Percentiles rank a stretch among this genome's conserved stretches.
phyloP scores from a whole-genome alignment of 1,140 invertebrate genomes.

The Cydia pomonella region DNA sequence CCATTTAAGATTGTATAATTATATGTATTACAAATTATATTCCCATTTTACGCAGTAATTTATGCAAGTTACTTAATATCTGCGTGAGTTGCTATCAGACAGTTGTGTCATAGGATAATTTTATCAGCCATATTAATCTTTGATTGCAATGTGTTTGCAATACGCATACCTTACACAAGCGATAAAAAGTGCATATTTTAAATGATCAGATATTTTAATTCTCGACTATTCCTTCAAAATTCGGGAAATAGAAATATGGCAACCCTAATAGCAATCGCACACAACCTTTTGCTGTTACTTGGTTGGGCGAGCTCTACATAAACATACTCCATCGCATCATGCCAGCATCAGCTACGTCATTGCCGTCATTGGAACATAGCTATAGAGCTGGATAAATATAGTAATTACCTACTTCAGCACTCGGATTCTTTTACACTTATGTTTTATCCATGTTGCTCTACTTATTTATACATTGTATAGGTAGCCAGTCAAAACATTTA shows the following conservation, averaged over 20 bases:
- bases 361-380: background rate
- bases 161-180: constrained; percentile 22
- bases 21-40: background rate
- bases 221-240: background rate
- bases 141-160: constrained; percentile 18
- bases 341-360: constrained; percentile 21
- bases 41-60: background rate
- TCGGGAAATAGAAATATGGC: constrained; percentile 7
- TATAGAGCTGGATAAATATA: too few relatives aligned
- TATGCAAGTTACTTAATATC: background rate
- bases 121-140: constrained; percentile 18
- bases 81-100: background rate
- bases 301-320: constrained; percentile 29
- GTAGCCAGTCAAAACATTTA: too few relatives aligned
- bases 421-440: too few relatives aligned
- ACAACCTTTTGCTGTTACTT: constrained; percentile 30
- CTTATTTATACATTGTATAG: too few relatives aligned
- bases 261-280: background rate
- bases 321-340: constrained; percentile 18
- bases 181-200: background rate
- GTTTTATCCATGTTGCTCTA: too few relatives aligned
- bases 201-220: background rate
- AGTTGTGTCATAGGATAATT: constrained; percentile 9
- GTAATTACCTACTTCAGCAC: too few relatives aligned
- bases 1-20: background rate